Conservation (phyloP, 1,140 invertebrate species). For the Eriosoma lanigerum region DNA sequence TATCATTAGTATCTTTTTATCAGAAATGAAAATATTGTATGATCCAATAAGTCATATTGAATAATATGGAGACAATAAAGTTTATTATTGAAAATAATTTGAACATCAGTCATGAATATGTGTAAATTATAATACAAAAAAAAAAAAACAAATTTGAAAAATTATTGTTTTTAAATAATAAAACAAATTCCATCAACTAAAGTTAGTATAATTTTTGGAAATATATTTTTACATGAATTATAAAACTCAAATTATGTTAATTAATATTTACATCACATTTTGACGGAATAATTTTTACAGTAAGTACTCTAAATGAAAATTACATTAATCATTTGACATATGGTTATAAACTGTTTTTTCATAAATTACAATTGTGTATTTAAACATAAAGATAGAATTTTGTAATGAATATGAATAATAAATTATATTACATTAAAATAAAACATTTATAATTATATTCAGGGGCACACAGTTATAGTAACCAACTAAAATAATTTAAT, state of each 20-base stretch:
- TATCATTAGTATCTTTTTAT: too few species aligned
- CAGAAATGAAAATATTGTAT: constrained; percentile 9
- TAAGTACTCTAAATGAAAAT: constrained; percentile 29
- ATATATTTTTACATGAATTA: constrained; percentile 24
- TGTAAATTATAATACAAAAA: not conserved
- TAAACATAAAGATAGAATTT: not conserved
- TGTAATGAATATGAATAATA: not conserved
- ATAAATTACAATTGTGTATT: constrained; percentile 2
- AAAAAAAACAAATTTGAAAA: not conserved
- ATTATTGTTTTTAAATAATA: not conserved
- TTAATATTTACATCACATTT: constrained; percentile 34
- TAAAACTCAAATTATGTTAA: not conserved
- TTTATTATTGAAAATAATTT: not conserved
- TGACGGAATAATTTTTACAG: not conserved
- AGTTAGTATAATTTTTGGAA: not conserved
- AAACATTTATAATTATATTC: constrained; percentile 2
- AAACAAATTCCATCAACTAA: not conserved
- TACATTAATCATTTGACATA: not conserved
- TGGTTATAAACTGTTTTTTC: not conserved
- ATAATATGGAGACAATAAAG: constrained; percentile 1
- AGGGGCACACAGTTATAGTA: not conserved
- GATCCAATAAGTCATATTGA: constrained; percentile 11
- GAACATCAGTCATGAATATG: not conserved
- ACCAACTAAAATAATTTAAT: constrained; percentile 7
- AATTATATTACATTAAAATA: not conserved